Base-by-base conservation (phyloP, 2,888 invertebrate species). In the Gnatocerus cornutus region DNA sequence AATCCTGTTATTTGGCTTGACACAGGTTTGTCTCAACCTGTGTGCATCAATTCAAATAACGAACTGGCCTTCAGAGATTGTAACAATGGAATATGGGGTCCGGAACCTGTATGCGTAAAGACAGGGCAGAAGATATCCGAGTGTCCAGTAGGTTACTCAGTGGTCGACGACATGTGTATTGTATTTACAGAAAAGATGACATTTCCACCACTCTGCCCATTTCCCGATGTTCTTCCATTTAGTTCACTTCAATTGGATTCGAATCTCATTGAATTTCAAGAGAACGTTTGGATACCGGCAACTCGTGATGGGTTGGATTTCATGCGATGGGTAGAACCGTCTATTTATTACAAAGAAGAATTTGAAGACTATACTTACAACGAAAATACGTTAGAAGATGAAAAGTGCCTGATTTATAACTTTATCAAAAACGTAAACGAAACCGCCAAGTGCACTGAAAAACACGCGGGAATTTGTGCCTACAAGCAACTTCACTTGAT, bases 51-150 rank as follows among this genome's bases (percentile, higher is more conserved):
- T 8, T 2, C 39, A 43, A 43, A 58, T 12, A 43, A 43, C 6
- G 58, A 58, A 41, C 12, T 58, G 16, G n/a, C 41, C 3, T 43
- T 41, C 27, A 41, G 58, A 27, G 14, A n/a, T 12, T 58, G 58
- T 7, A 10, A 10, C 1, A 41, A 58, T 21, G 58, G 58, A 7
- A 12, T 8, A 9, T 58, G 58, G 58, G 21, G 10, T 4, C 39
- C 16, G 4, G 58, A 58, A 21, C 43, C 43, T 10, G 7, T 1
- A 0, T 21, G 21, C 21, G 1, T 3, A 1, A 21, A 21, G 4
- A 21, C 4, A 21, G 2, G 4, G 4, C 21, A 21, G 4, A 21
- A 21, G 21, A 3, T 21, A 21, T 21, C 21, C 4, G 21, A 21
- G 21, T 21, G 21, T 21, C 21, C 21, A 3, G 21, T 3, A 4